phyloP scores from a whole-genome alignment of 2,113 vertebrate species.

The Zapus hudsonius region DNA sequence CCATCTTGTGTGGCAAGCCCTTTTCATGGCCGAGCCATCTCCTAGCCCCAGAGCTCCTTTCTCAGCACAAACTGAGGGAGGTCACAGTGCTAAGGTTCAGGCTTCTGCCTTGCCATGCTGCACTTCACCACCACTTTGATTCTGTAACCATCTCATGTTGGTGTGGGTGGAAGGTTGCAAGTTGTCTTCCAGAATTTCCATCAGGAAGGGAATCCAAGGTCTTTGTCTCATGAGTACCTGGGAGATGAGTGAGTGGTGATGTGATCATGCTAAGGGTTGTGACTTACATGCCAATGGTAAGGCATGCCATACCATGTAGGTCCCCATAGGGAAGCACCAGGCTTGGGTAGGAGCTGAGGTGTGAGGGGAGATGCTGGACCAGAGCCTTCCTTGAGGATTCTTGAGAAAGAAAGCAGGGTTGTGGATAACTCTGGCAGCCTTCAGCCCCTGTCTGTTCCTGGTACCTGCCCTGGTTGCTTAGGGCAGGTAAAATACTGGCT shows the following conservation, averaged over 20 bases:
- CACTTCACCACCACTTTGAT: fast-evolving
- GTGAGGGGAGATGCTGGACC: background rate
- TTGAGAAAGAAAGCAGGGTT: background rate
- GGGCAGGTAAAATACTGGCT: background rate
- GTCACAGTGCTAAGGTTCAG: background rate
- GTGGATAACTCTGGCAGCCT: background rate
- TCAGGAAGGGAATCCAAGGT: background rate
- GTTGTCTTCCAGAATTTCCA: background rate
- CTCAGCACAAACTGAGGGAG: background rate
- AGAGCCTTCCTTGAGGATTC: background rate
- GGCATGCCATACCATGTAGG: background rate
- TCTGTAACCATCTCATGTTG: background rate
- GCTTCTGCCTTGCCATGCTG: background rate
- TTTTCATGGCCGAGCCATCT: too few species aligned
- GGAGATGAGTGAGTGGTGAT: background rate
- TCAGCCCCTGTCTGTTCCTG: background rate
- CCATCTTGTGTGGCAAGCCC: too few species aligned
- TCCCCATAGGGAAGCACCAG: background rate
- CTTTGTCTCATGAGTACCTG: background rate
- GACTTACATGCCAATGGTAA: too few species aligned
- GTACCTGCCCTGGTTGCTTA: background rate
- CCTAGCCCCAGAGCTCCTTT: background rate
- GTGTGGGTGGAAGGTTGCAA: background rate
- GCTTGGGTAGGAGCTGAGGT: background rate
- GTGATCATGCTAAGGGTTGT: background rate